Conservation (phyloP, 2,113 vertebrate genomes). For the Alaudala cheleensis region DNA sequence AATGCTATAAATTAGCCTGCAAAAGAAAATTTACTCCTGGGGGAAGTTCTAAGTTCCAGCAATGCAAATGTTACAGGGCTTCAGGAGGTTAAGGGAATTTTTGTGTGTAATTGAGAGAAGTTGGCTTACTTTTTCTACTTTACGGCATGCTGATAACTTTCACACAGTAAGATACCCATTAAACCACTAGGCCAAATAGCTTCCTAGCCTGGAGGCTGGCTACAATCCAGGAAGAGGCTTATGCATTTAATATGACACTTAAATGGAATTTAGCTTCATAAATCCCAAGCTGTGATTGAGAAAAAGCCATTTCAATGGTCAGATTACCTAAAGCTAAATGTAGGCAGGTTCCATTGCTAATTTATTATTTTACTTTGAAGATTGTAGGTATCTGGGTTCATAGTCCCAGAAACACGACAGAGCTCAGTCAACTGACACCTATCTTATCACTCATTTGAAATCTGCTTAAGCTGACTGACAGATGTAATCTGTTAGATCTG, state of each 20-base stretch:
- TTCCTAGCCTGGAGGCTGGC: not conserved
- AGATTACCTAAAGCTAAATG: not conserved
- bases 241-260: not conserved
- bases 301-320: not conserved
- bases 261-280: not conserved
- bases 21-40: not conserved
- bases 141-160: conserved; percentile 17
- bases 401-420: not conserved
- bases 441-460: not conserved
- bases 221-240: not conserved
- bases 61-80: not conserved
- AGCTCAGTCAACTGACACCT: not conserved
- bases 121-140: not conserved
- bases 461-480: not conserved
- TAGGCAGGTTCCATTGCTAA: not conserved
- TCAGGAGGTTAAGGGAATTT: not conserved
- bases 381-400: not conserved
- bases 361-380: not conserved
- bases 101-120: not conserved
- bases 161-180: not conserved
- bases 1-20: not conserved
- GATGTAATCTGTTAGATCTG: not conserved
- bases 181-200: not conserved
- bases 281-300: not conserved
- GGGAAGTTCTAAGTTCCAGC: not conserved